phyloP scores from a whole-genome alignment of 2,113 vertebrate genomes.

The Amia ocellicauda region DNA sequence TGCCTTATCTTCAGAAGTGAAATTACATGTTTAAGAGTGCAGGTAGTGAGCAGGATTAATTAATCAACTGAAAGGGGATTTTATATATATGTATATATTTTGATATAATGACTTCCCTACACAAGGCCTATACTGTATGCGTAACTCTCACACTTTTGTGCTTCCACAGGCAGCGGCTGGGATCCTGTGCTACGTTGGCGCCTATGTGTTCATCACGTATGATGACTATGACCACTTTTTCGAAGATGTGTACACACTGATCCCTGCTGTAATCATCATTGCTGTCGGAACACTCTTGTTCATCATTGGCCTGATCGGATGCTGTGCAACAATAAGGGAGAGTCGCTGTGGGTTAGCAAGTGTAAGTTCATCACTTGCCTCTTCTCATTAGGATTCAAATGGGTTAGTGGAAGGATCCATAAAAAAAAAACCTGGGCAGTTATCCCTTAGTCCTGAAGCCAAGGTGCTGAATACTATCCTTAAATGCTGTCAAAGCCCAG shows the following conservation, averaged over 20 bases:
- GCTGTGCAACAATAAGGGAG: slow-evolving; percentile 92
- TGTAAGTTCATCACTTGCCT: slow-evolving; percentile 63
- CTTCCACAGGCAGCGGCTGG: slow-evolving; percentile 83
- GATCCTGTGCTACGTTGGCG: slow-evolving; percentile 96
- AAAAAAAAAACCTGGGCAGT: too few relatives aligned
- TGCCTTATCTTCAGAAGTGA: too few relatives aligned
- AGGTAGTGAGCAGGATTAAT: too few relatives aligned
- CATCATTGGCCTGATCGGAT: slow-evolving; percentile 91
- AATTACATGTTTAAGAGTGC: too few relatives aligned
- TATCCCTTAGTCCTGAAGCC: not conserved
- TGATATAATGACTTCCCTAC: too few relatives aligned
- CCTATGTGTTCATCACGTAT: slow-evolving; percentile 96
- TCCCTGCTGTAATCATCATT: slow-evolving; percentile 90
- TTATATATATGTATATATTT: too few relatives aligned
- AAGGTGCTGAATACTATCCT: not conserved
- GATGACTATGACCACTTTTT: slow-evolving; percentile 98
- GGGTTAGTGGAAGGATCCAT: too few relatives aligned
- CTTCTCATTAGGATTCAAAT: too few relatives aligned
- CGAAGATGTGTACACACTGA: slow-evolving; percentile 89
- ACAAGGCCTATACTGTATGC: too few relatives aligned
- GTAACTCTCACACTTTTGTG: too few relatives aligned
- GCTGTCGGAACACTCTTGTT: slow-evolving; percentile 91
- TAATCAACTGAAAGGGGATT: too few relatives aligned
- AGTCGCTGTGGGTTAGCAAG: slow-evolving; percentile 90
- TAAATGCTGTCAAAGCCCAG: too few relatives aligned